Evolutionary conservation across 2,113 vertebrate genomes (phyloP).

Genomic region (Carlito syrichta): DNA sequence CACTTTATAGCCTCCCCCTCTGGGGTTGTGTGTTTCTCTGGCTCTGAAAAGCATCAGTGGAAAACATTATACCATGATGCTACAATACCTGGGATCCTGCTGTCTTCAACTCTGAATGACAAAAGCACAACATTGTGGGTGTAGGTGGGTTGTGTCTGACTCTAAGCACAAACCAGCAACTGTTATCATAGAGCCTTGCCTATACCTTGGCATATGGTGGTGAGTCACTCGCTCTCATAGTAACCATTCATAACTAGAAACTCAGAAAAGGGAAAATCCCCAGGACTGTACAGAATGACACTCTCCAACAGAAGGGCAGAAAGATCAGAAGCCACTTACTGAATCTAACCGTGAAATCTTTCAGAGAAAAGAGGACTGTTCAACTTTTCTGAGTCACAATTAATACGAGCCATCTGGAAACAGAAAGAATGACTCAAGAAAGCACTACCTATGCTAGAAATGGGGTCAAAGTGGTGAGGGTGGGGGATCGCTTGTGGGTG

Average conservation of each 20-base stretch:
- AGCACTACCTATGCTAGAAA: constrained; percentile 19
- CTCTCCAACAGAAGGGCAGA: not conserved
- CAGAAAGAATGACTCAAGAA: constrained; percentile 56
- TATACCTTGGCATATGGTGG: not conserved
- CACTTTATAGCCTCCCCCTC: not conserved
- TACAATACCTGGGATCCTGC: not conserved
- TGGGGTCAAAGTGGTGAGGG: not conserved
- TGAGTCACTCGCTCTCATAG: not conserved
- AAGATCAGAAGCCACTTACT: not conserved
- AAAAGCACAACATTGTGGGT: not conserved
- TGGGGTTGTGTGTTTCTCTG: not conserved
- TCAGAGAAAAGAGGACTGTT: constrained; percentile 14
- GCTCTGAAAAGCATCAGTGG: not conserved
- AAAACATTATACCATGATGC: not conserved
- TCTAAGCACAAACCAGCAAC: not conserved
- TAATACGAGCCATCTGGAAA: constrained; percentile 20
- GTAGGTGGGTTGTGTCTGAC: not conserved
- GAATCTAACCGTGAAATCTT: not conserved
- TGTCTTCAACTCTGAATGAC: not conserved
- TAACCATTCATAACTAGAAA: constrained; percentile 12
- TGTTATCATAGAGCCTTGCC: not conserved
- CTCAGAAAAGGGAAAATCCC: constrained; percentile 40
- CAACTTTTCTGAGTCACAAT: constrained; percentile 48
- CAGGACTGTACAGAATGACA: not conserved
- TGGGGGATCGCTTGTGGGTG: fast-evolving